Conservation (phyloP, 64 coral and sea anemone genomes). For the Actinia equina region DNA sequence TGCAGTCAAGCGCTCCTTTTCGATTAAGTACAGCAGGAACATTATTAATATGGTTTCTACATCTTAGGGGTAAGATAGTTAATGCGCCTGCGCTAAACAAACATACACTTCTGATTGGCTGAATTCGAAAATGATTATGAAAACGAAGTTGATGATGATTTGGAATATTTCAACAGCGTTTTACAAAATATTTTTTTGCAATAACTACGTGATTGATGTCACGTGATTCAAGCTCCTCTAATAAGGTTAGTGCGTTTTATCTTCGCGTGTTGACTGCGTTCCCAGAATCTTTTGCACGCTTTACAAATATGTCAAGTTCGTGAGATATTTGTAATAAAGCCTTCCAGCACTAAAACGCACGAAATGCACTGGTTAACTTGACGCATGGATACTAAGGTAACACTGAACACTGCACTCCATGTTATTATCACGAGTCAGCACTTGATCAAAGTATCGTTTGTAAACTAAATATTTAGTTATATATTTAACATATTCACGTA, state of each 20-base stretch:
- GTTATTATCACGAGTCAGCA: not conserved
- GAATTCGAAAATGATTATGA: not conserved
- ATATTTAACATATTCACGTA: too few relatives aligned
- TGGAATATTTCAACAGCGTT: not conserved
- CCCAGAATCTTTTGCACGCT: slow-evolving; percentile 22
- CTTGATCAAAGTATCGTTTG: not conserved
- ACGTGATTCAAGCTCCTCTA: not conserved
- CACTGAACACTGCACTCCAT: not conserved
- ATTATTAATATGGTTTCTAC: slow-evolving; percentile 29
- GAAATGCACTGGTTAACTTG: slow-evolving; percentile 9
- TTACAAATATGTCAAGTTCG: not conserved
- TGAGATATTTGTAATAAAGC: slow-evolving; percentile 3
- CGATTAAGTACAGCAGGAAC: slow-evolving; percentile 11
- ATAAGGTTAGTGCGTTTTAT: not conserved
- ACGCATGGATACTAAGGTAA: not conserved
- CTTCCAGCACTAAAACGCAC: not conserved
- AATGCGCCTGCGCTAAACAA: slow-evolving; percentile 18
- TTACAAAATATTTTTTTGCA: too few relatives aligned
- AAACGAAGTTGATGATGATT: too few relatives aligned
- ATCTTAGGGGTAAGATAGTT: slow-evolving; percentile 26
- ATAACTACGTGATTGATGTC: too few relatives aligned
- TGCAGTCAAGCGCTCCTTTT: slow-evolving; percentile 20
- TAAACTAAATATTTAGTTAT: not conserved
- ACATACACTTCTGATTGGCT: not conserved
- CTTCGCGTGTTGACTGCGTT: slow-evolving; percentile 14